These are phyloP conservation scores for Rhipidura dahli DNA, from an alignment of 2,113 vertebrate genomes.

Conservation along the genomic window DNA sequence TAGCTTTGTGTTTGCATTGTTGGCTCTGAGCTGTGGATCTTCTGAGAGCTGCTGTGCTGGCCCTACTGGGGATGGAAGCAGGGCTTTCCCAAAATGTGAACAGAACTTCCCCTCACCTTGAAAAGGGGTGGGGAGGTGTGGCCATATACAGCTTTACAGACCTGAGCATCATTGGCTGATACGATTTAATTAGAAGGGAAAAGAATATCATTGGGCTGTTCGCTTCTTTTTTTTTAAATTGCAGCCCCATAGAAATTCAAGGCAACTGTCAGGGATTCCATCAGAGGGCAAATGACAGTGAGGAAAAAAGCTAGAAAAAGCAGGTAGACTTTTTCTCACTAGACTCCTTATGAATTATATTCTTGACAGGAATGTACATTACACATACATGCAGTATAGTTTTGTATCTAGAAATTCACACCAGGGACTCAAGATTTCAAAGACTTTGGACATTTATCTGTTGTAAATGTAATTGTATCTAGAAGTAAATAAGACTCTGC, in stretches of 20 bases:
- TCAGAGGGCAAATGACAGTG: neutral
- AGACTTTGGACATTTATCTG: constrained; percentile 45
- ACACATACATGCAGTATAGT: neutral
- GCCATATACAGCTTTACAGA: neutral
- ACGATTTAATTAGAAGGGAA: neutral
- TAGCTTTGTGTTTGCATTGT: neutral
- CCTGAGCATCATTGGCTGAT: neutral
- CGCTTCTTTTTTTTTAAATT: neutral
- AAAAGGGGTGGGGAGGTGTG: neutral
- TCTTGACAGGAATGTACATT: constrained; percentile 13
- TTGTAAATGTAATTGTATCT: constrained; percentile 60
- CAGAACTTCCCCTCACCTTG: neutral
- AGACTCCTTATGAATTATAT: neutral
- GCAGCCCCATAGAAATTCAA: neutral
- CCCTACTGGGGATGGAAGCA: neutral
- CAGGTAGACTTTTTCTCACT: neutral
- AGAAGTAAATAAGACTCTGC: constrained; percentile 57
- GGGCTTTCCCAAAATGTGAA: neutral
- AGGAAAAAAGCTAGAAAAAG: neutral
- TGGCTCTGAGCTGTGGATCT: neutral
- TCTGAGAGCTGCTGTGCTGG: neutral
- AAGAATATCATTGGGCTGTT: neutral
- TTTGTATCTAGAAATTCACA: constrained; percentile 41
- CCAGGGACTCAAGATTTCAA: constrained; percentile 35
- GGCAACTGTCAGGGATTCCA: neutral